Base-by-base conservation (phyloP, 2,113 vertebrate species). In the Seriola dumerili region DNA sequence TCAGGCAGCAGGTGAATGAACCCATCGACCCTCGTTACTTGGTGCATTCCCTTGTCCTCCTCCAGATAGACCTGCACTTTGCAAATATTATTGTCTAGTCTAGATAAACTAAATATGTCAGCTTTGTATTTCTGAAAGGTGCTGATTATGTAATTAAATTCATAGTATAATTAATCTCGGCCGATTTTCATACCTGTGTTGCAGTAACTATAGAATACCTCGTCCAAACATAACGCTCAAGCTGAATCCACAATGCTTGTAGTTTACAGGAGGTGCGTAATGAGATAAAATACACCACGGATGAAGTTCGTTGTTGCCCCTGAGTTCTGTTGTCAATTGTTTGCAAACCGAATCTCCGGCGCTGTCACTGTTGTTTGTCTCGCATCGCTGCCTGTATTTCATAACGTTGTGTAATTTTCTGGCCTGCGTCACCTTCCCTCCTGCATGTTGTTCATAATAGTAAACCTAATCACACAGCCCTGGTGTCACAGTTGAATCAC, bases 1-100 rank as follows among this genome's bases (percentile, higher is more conserved):
- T 76, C 72, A 54, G 87, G 88, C 86, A 75, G 84, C 92, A 92
- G 83, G 91, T 93, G 90, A 78, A 85, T 71, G 61, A 93, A 92
- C 91, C 83, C 10, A 19, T 29, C 52, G 75, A 91, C 81, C 89
- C 55, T 50, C 40, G n/a, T 57, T 55, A 23, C 38, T 66, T 16
- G 54, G 46, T 67, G 55, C 74, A 80, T 86, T 81, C 71, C 64
- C 48, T 44, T 50, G 19, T 61, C 44, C 70, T 65, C 55, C 50
- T 67, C 25, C 55, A 58, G 29, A 29, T 29, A 29, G 29, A 29
- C 13, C 1, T 2, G 11, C 38, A n/a, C 12, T 40, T 62, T 5
- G 16, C n/a, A 66, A 16, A 55, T 19, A 14, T 19, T 48, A 62
- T 48, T 46, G 29, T 29, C 25, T 5, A 34, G 34, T 54, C 13